phyloP scores from a whole-genome alignment of 1,140 invertebrate species.

The Cepaea nemoralis region DNA sequence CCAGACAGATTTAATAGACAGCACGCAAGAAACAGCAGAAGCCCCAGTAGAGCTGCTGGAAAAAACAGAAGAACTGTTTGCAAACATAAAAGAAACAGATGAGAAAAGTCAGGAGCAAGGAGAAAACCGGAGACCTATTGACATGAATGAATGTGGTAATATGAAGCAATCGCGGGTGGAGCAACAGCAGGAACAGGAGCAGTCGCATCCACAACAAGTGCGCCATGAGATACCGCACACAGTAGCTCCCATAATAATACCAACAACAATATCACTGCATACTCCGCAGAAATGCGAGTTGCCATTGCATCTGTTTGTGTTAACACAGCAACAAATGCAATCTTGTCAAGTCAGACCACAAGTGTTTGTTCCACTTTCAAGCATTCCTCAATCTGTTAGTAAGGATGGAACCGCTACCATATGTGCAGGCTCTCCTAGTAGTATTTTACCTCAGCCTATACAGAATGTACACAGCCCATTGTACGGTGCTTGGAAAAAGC shows the following conservation, averaged over 20 bases:
- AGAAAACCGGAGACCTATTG: no score
- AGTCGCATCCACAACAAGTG: background rate
- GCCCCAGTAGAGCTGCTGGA: background rate
- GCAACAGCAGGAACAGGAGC: background rate
- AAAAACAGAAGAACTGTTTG: background rate
- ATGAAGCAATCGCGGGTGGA: no score
- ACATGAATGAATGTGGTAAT: no score
- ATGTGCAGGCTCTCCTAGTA: background rate
- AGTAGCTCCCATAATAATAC: background rate
- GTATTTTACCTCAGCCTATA: background rate
- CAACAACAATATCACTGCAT: background rate
- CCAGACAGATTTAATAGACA: background rate
- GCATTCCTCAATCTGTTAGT: background rate
- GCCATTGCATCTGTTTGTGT: background rate
- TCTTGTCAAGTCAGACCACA: background rate
- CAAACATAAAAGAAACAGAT: background rate
- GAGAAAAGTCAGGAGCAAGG: no score
- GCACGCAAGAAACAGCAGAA: background rate
- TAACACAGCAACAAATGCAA: background rate
- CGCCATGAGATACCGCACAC: background rate
- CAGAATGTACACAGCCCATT: background rate
- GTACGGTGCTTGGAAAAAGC: constrained; percentile 1
- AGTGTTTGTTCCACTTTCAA: background rate
- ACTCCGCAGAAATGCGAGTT: background rate
- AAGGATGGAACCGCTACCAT: background rate